Base-by-base conservation (phyloP, 2,797 vertebrate species). In the Etheostoma nigrum region DNA sequence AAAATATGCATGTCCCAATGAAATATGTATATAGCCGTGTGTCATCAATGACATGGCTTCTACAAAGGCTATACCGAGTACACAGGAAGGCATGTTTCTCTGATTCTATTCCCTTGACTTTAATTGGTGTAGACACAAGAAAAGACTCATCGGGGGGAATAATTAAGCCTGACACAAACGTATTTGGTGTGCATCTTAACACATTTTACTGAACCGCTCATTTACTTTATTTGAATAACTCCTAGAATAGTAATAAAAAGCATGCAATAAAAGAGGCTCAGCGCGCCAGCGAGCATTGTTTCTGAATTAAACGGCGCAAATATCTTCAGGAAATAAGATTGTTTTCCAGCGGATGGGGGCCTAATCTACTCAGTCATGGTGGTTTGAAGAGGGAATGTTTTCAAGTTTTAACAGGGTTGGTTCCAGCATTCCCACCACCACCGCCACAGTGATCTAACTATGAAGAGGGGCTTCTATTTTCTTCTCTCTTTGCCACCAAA, bases 281-380 rank as follows among this genome's bases (percentile, higher is more conserved):
- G 72, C 21, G 84, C 76, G 68, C 78, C 89, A 90, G 83, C 81
- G 76, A 66, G 82, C 88, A 91, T 93, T 94, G 93, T 94, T 93
- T 94, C 84, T 74, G 88, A 94, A 92, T 94, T 92, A 92, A 94
- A 93, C 70, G 81, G 90, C 87, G 87, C 81, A 86, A 94, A 94
- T 93, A 92, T 95, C 92, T 94, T 89, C 60, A 87, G 91, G 93
- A 95, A 94, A 94, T 93, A 91, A 90, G 82, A 94, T 88, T 93
- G 92, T 94, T 93, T 94, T 92, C 82, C 88, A 87, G 90, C 76
- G 83, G 92, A 93, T 94, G 89, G 86, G 81, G 83, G 80, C 75
- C 86, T 94, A 95, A 95, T 95, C 93, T 93, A 90, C 92, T 95
- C 93, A 94, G 94, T 95, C 95, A 95, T 84, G 93, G 94, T 91